Percentiles rank a stretch among this genome's conserved stretches.
These are phyloP conservation scores for Thripadectes ignobilis DNA, from an alignment of 2,797 vertebrate species.

Conservation along the genomic window DNA sequence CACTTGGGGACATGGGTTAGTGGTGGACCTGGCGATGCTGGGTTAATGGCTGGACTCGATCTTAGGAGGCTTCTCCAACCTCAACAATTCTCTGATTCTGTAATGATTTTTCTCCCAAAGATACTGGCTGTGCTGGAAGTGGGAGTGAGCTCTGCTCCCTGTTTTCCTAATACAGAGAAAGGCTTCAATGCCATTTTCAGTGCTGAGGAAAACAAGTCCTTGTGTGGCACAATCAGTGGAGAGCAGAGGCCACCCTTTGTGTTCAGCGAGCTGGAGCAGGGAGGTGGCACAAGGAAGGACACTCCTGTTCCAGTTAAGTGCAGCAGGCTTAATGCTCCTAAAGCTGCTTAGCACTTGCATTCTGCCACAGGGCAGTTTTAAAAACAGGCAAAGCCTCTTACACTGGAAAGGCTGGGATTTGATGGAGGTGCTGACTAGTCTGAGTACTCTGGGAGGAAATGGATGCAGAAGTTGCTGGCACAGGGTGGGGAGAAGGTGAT, in stretches of 20 bases:
- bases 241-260: not conserved
- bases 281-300: not conserved
- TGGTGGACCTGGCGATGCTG: not conserved
- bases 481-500: not conserved
- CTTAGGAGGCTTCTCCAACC: not conserved
- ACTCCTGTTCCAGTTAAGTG: conserved; percentile 37
- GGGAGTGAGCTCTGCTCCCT: not conserved
- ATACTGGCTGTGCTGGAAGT: not conserved
- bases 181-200: not conserved
- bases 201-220: not conserved
- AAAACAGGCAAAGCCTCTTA: conserved; percentile 65
- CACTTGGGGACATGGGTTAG: not conserved
- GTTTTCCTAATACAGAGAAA: not conserved
- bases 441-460: not conserved
- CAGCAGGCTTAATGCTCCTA: conserved; percentile 54
- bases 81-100: not conserved
- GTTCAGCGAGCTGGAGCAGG: not conserved
- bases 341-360: conserved; percentile 65
- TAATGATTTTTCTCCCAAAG: not conserved
- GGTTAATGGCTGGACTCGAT: not conserved
- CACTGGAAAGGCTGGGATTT: conserved; percentile 10
- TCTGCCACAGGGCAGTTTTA: conserved; percentile 53
- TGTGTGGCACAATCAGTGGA: not conserved
- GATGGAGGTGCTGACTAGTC: conserved; percentile 21
- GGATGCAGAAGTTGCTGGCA: not conserved